Percentiles rank a stretch among this genome's conserved stretches.
phyloP scores from a whole-genome alignment of 2,888 invertebrate species.

The Seira sanloemensis region DNA sequence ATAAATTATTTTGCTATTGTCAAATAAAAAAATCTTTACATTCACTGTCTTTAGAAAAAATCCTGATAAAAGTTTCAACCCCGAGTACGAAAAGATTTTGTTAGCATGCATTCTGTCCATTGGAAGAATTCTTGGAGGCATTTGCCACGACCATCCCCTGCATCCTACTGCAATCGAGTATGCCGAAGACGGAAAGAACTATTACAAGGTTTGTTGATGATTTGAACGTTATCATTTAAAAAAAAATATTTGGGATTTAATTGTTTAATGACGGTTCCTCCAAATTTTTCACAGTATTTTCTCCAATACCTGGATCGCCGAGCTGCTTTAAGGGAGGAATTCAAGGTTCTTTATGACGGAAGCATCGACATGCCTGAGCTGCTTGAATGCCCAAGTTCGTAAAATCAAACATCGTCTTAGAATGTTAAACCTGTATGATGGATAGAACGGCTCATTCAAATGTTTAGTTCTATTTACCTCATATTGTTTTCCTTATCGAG shows the following conservation, averaged over 20 bases:
- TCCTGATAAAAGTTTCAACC: conserved; percentile 66
- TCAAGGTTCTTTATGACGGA: conserved; percentile 69
- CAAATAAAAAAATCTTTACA: neutral
- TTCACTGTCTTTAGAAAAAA: conserved; percentile 58
- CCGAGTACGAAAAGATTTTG: conserved; percentile 70
- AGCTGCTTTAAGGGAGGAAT: conserved; percentile 66
- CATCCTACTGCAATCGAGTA: conserved; percentile 70
- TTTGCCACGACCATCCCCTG: conserved; percentile 72
- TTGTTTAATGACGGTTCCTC: neutral
- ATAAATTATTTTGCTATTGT: conserved; percentile 20
- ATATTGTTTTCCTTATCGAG: no score
- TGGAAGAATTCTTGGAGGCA: conserved; percentile 69
- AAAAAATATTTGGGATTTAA: neutral
- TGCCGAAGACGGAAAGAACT: conserved; percentile 69
- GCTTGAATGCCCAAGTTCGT: conserved; percentile 69
- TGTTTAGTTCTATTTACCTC: no score
- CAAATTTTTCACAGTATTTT: conserved; percentile 65
- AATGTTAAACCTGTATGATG: conserved; percentile 31
- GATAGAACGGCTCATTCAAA: neutral
- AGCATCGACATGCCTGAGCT: conserved; percentile 71
- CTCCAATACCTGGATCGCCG: conserved; percentile 69
- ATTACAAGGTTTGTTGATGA: conserved; percentile 64
- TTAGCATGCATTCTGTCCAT: conserved; percentile 68
- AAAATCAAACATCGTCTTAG: conserved; percentile 65
- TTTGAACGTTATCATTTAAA: neutral